Conservation (phyloP, 2,797 vertebrate genomes). For the Cygnus olor region DNA sequence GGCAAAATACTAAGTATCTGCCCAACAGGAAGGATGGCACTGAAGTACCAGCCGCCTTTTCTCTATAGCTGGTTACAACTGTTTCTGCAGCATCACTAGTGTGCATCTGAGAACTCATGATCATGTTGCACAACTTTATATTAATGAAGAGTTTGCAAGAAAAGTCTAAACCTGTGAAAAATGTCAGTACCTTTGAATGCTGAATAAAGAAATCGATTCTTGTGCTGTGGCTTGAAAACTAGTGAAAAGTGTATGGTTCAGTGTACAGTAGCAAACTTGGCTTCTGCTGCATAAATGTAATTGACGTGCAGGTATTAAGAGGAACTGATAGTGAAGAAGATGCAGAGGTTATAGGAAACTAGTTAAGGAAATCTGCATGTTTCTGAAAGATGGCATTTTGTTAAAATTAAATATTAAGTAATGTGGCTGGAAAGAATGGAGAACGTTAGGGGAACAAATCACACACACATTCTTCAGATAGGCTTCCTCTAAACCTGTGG, state of each 20-base stretch:
- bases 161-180: neutral
- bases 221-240: neutral
- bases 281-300: neutral
- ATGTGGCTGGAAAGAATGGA: neutral
- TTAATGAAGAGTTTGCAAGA: neutral
- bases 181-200: neutral
- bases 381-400: conserved; percentile 7
- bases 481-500: neutral
- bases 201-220: neutral
- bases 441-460: neutral
- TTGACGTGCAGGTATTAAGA: neutral
- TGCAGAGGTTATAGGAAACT: neutral
- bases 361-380: neutral
- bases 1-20: neutral
- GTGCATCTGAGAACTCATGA: neutral
- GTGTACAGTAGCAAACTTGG: neutral
- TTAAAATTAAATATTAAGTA: neutral
- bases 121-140: neutral
- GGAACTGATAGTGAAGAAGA: neutral
- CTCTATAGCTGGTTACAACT: neutral
- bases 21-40: neutral
- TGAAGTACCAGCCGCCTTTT: neutral
- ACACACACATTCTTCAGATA: fast-evolving
- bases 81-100: neutral
- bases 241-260: neutral